Evolutionary conservation across 2,888 invertebrate species (phyloP), one percentile per base, ranked within the genome.

Genomic region (Drosophila paucipuncta): DNA sequence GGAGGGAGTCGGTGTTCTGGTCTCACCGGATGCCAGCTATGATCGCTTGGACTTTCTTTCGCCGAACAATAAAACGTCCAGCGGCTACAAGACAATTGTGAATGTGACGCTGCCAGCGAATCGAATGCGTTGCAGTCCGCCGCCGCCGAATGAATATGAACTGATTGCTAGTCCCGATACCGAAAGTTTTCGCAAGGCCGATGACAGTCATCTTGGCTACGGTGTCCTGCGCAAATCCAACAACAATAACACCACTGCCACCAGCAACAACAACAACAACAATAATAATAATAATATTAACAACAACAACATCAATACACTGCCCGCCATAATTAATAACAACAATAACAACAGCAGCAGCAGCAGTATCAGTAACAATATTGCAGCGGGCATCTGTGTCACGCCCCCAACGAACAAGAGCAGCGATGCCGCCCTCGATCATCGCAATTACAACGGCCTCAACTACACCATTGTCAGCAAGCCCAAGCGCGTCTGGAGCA

Each of bases 381-480:
- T 30, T 43, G 43, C 63, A 22, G 58, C 50, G 11, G 53, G 47
- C 10, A 22, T 39, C 37, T 55, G 65, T 47, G 67, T 60, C 61
- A 70, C 80, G 63, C 70, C 79, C 33, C 64, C 28, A 69, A 79
- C 35, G 73, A 81, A 73, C 63, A 81, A 82, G 64, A 71, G 63
- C 67, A 83, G 76, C 69, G 92, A 92, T 59, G 83, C 92, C 25
- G 94, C 94, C 82, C 94, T 96, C 41, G 95, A 94, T 89, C 96
- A 97, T 91, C 95, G 95, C 90, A 95, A 95, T 85, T 96, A 95
- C 83, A 97, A 97, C 91, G 96, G 97, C 65, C 95, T 95, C 76
- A 96, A 96, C 89, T 97, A 97, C 94, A 97, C 97, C 74, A 95
- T 97, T 90, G 96, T 97, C 68, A 97, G 97, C 92, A 97, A 97